Evolutionary conservation across 2,113 vertebrate genomes (phyloP).

Genomic region (Oreotragus oreotragus): DNA sequence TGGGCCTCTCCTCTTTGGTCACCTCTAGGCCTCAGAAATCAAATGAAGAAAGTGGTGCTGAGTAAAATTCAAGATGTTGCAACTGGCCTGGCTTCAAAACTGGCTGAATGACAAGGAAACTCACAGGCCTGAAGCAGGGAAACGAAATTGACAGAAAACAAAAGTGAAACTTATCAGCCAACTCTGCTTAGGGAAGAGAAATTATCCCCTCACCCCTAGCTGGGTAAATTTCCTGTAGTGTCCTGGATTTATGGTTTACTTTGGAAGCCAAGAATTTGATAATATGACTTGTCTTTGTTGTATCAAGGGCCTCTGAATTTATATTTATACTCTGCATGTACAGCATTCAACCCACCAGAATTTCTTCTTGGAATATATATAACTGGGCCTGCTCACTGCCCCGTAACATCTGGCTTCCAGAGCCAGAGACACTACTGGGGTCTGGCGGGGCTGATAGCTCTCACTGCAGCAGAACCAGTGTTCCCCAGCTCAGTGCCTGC

Average conservation of each 20-base stretch:
- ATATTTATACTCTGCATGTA: neutral
- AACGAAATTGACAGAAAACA: neutral
- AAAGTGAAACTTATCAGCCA: slow-evolving; percentile 48
- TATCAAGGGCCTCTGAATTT: neutral
- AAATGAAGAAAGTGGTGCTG: neutral
- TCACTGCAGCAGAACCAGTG: neutral
- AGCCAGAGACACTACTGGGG: neutral
- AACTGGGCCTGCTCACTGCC: neutral
- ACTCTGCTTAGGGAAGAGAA: neutral
- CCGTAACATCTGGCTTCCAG: neutral
- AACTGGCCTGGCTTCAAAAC: neutral
- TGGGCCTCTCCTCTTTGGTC: neutral
- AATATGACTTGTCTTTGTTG: neutral
- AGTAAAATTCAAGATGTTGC: neutral
- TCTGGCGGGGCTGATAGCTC: neutral
- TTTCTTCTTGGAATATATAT: neutral
- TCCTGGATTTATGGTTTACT: neutral
- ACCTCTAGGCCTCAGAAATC: neutral
- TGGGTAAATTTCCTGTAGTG: neutral
- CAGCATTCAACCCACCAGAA: neutral
- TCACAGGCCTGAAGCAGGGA: neutral
- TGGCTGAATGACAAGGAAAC: neutral
- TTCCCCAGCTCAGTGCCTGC: neutral
- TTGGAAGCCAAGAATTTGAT: neutral
- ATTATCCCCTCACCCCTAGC: neutral